Conservation (phyloP, 2,888 invertebrate species). For the Tanytarsus gracilentus region DNA sequence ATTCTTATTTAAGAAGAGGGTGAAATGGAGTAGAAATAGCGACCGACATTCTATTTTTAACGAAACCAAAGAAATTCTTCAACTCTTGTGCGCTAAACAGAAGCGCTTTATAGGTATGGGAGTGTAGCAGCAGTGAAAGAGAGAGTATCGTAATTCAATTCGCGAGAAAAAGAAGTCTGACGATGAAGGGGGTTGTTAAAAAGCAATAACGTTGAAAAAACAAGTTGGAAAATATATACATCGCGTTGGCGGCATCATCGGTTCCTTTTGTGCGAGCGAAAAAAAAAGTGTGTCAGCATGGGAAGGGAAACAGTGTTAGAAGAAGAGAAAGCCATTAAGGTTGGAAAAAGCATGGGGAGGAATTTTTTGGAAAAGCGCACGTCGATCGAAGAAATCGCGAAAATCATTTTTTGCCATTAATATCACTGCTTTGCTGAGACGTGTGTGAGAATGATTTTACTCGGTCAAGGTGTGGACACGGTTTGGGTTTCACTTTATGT, state of each 20-base stretch:
- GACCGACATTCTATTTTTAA: no score
- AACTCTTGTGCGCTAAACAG: no score
- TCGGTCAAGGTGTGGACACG: no score
- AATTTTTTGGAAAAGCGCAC: constrained; percentile 7
- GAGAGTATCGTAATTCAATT: no score
- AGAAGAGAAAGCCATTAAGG: constrained; percentile 23
- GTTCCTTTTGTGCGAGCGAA: no score
- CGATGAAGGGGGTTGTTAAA: background rate
- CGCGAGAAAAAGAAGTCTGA: no score
- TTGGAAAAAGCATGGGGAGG: background rate
- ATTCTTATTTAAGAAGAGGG: background rate
- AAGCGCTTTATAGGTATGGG: no score
- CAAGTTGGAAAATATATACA: no score
- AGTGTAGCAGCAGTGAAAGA: no score
- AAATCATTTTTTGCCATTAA: constrained; percentile 24
- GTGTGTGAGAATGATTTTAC: background rate
- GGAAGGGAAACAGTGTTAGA: background rate
- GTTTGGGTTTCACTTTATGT: no score
- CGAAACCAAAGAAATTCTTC: no score
- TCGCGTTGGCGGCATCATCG: no score
- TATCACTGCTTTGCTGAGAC: constrained; percentile 10
- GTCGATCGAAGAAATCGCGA: constrained; percentile 15
- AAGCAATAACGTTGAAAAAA: background rate
- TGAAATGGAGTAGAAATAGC: background rate
- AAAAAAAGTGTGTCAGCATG: constrained; percentile 1